Conservation (phyloP, 2,888 invertebrate genomes). For the Bedellia somnulentella region DNA sequence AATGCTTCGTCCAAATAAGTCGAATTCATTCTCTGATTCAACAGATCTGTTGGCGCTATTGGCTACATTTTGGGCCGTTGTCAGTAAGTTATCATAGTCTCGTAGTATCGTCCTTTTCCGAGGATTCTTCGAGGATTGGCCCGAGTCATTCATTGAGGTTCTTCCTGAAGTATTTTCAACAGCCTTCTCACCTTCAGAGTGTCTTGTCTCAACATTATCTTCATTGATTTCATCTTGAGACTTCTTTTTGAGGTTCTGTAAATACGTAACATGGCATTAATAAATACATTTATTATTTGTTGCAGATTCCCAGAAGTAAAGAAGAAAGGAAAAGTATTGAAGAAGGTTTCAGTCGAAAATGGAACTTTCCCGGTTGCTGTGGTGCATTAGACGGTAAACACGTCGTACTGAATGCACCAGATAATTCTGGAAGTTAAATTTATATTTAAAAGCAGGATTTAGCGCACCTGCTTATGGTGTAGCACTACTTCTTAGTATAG, state of each 20-base stretch:
- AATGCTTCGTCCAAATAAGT: no score
- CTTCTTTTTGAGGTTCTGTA: background rate
- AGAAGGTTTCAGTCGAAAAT: background rate
- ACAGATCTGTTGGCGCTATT: no score
- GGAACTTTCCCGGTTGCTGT: constrained; percentile 1
- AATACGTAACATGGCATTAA: background rate
- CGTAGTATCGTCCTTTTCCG: no score
- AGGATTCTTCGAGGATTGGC: no score
- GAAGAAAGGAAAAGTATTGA: background rate
- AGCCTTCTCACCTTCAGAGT: no score
- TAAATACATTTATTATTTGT: background rate
- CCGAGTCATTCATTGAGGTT: no score
- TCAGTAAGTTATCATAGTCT: no score
- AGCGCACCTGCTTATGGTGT: no score
- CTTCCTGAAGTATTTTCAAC: no score
- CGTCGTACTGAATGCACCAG: constrained; percentile 2
- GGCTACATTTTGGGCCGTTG: no score
- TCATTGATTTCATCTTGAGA: background rate
- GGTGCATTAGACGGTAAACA: constrained; percentile 2
- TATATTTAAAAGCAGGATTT: constrained; percentile 3
- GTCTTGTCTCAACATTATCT: background rate
- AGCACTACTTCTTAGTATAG: no score
- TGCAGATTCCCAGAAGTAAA: background rate
- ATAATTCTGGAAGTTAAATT: background rate
- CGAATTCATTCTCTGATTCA: no score